Evolutionary conservation across 2,888 invertebrate genomes (phyloP).

Genomic region (Lasioglossum marginatum): DNA sequence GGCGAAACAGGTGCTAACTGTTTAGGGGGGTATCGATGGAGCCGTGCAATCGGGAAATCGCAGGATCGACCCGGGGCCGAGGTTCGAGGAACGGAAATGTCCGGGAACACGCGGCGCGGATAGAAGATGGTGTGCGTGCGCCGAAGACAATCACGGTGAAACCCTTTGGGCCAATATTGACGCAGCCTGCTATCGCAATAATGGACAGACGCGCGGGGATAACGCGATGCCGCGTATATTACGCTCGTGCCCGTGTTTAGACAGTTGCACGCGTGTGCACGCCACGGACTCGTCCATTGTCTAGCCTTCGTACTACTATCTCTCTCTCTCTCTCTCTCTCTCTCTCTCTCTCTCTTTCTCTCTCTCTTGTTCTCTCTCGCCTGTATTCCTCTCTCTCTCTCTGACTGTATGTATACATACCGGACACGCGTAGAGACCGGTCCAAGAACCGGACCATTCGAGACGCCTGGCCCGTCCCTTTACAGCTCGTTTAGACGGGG

Average conservation of each 20-base stretch:
- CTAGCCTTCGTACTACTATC: background rate
- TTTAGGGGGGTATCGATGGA: conserved; percentile 46
- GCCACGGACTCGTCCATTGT: conserved; percentile 31
- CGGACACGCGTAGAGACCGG: conserved; percentile 26
- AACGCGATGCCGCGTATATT: conserved; percentile 74
- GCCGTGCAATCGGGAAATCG: conserved; percentile 43
- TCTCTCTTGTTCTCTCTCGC: background rate
- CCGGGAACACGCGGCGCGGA: conserved; percentile 36
- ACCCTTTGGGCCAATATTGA: conserved; percentile 82
- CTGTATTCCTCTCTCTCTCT: conserved; percentile 3
- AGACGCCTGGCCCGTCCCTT: conserved; percentile 29
- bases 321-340: background rate
- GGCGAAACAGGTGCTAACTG: conserved; percentile 53
- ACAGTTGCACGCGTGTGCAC: conserved; percentile 64
- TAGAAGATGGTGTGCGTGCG: conserved; percentile 36
- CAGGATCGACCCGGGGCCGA: conserved; percentile 29
- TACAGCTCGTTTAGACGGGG: conserved; percentile 46
- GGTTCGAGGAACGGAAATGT: conserved; percentile 29
- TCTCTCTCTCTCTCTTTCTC: conserved; percentile 13
- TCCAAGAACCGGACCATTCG: conserved; percentile 25
- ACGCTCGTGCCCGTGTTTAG: conserved; percentile 67
- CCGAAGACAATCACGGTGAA: conserved; percentile 81
- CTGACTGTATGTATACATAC: background rate
- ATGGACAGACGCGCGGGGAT: conserved; percentile 78
- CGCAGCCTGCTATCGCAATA: conserved; percentile 81